A percentile compares a stretch with the other conserved stretches of the same genome.
phyloP scores from a whole-genome alignment of 2,888 invertebrate genomes.

The Lepas anatifera region DNA sequence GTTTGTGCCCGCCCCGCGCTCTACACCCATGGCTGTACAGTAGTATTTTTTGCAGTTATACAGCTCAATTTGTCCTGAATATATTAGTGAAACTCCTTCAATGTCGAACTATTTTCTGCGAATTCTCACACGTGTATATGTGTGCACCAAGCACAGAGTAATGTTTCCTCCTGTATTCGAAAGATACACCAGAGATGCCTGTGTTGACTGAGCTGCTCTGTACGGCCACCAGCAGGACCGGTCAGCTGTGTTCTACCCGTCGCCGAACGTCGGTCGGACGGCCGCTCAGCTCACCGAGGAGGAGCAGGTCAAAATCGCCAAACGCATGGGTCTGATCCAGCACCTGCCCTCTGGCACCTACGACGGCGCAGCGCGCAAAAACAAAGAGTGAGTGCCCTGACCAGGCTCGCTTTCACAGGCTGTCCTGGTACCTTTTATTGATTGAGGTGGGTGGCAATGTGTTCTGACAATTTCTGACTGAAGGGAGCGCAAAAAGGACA shows the following conservation, averaged over 20 bases:
- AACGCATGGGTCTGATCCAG: constrained; percentile 73
- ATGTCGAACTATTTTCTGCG: too few relatives aligned
- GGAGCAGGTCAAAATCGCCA: constrained; percentile 61
- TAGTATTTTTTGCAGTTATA: too few relatives aligned
- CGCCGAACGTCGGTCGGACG: constrained; percentile 48
- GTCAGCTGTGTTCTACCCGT: constrained; percentile 53
- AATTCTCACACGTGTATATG: too few relatives aligned
- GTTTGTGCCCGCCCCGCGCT: too few relatives aligned
- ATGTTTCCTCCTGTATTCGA: background rate
- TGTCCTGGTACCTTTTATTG: too few relatives aligned
- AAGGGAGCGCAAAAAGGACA: too few relatives aligned
- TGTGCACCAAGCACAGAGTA: background rate
- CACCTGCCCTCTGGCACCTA: constrained; percentile 75
- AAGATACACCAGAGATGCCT: background rate
- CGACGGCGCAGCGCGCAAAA: constrained; percentile 60
- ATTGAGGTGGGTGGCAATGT: too few relatives aligned
- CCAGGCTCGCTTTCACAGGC: too few relatives aligned
- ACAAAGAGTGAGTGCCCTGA: constrained; percentile 51
- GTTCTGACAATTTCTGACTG: too few relatives aligned
- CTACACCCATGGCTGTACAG: too few relatives aligned
- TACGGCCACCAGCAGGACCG: constrained; percentile 36
- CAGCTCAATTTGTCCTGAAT: too few relatives aligned
- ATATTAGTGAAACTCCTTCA: too few relatives aligned
- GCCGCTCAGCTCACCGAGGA: constrained; percentile 50
- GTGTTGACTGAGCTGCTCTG: background rate